These are phyloP conservation scores for Oreochromis niloticus DNA, from an alignment of 2,113 vertebrate genomes.

Conservation along the genomic window DNA sequence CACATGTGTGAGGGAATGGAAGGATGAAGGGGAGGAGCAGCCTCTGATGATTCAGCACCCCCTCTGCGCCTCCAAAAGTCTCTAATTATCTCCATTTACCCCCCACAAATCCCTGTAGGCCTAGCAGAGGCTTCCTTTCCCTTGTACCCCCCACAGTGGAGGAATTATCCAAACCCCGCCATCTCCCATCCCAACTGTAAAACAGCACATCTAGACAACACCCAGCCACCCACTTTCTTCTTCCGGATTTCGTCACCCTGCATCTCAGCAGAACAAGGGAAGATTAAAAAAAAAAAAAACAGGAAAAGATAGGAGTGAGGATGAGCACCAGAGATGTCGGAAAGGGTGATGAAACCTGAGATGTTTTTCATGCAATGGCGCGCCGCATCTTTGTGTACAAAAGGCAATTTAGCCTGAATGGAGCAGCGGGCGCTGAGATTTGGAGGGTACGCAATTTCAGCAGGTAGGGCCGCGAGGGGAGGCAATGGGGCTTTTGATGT, in stretches of 20 bases:
- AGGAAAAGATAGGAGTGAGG: neutral
- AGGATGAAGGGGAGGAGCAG: neutral
- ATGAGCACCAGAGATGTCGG: neutral
- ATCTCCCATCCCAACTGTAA: neutral
- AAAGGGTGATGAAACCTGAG: slow-evolving; percentile 56
- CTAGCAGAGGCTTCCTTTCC: neutral
- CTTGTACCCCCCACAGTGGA: neutral
- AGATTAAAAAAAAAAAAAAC: neutral
- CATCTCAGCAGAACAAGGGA: slow-evolving; percentile 27
- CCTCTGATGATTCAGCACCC: slow-evolving; percentile 4
- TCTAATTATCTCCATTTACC: slow-evolving; percentile 51
- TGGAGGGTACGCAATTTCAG: slow-evolving; percentile 26
- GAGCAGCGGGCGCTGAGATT: slow-evolving; percentile 23
- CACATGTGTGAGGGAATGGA: neutral
- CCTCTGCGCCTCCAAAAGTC: neutral
- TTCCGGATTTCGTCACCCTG: slow-evolving; percentile 9
- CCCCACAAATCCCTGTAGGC: slow-evolving; percentile 5
- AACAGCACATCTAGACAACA: slow-evolving; percentile 8
- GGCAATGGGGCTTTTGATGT: slow-evolving; percentile 36
- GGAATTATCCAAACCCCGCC: neutral
- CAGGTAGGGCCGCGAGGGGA: neutral
- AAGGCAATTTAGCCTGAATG: slow-evolving; percentile 49
- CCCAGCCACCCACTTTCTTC: neutral
- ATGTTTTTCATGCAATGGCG: slow-evolving; percentile 45
- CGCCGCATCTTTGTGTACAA: slow-evolving; percentile 42